phyloP scores from a whole-genome alignment of 1,140 invertebrate species.

The Cryptotermes secundus region DNA sequence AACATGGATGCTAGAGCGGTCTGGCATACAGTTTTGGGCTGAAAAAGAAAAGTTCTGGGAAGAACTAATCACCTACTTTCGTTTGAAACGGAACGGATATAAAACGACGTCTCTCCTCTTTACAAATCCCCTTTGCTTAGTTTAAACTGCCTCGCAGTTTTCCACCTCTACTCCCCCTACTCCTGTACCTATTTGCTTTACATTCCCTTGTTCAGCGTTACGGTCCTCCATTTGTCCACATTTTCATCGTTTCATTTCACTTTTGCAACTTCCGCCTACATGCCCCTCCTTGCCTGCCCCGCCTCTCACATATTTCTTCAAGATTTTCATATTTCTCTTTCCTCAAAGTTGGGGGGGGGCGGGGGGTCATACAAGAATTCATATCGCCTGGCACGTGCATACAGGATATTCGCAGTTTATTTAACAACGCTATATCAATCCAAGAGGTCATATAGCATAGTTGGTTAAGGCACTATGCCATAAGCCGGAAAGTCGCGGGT shows the following conservation, averaged over 20 bases:
- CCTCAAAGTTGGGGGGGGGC: background rate
- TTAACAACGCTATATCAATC: no score
- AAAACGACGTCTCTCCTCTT: no score
- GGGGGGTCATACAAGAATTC: background rate
- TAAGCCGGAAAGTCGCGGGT: no score
- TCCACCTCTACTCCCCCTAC: background rate
- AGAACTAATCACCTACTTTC: no score
- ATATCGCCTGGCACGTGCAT: no score
- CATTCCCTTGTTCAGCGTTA: conserved; percentile 9
- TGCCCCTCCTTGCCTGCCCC: background rate
- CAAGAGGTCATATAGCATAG: no score
- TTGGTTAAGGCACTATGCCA: no score
- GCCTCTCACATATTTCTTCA: background rate
- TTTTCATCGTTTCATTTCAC: conserved; percentile 17
- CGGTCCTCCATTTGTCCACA: background rate
- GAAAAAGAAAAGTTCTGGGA: no score
- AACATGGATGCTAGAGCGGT: no score
- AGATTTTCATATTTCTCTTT: background rate
- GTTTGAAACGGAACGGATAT: no score
- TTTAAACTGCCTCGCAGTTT: background rate
- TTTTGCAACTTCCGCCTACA: background rate
- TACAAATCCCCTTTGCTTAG: background rate
- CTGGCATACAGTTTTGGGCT: no score
- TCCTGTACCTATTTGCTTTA: background rate
- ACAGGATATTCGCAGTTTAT: no score